Evolutionary conservation across 2,888 invertebrate species (phyloP), one percentile per base, ranked within the genome.

Genomic region (Clivina fossor): DNA sequence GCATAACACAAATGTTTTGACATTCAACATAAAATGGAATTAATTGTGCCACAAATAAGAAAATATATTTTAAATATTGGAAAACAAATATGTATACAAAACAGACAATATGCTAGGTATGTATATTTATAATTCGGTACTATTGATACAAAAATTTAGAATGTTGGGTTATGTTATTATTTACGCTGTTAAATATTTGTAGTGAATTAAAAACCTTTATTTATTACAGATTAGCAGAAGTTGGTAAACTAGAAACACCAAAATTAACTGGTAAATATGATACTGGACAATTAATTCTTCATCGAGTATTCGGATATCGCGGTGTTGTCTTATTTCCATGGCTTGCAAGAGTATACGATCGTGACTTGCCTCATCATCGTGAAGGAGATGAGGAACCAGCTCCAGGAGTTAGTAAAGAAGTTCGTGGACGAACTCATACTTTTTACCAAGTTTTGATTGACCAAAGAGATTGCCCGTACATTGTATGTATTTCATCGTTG

Each of bases 401-500:
- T n/a, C 62, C 68, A 7, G 71, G 69, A 72, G 86, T 85, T 11
- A 85, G 87, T 22, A 91, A 90, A 70, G 93, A 93, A 76, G 90
- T 92, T 7, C 90, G 93, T 74, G 93, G 94, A 40, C 82, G 86
- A 70, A 90, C 92, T 4, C 93, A 95, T 68, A 91, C 94, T 30
- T 98, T 95, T 74, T 99, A 99, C 74, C 97, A 99, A 80, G 97
- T 96, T 33, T 80, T 99, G 33, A 97, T 99, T 64, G 98, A 99
- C 74, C 90, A 93, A 58, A 81, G 97, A 69, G 98, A 99, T 78
- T 95, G 94, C 69, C 94, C 96, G 4, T 93, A 88, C 73, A 96
- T 98, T 78, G 93, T 93, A 80, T 85, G 88, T 82, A 13, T 48
- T 26, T 24, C 55, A 20, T 46, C 9, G 40, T 26, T n/a, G 4